Percentiles rank a stretch among this genome's conserved stretches.
Conservation (phyloP, 2,113 vertebrate genomes). For the Hemichromis elongatus region DNA sequence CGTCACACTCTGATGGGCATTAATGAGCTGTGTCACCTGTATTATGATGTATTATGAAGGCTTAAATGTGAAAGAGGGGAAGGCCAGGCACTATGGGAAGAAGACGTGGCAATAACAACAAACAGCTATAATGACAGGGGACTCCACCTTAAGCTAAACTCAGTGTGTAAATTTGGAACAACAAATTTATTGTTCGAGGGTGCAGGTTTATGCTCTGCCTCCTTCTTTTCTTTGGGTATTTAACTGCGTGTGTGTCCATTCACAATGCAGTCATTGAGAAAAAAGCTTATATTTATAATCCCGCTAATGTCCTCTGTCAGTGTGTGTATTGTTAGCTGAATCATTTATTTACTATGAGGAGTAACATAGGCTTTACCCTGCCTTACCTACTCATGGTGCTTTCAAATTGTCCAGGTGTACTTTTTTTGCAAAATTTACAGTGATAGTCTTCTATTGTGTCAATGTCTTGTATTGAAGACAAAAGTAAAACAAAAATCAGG, state of each 20-base stretch:
- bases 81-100: neutral
- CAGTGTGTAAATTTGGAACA: neutral
- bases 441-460: too few species aligned
- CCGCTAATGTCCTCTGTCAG: neutral
- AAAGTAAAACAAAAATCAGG: neutral
- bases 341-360: neutral
- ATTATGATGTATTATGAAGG: slow-evolving; percentile 28
- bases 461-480: neutral
- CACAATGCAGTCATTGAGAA: neutral
- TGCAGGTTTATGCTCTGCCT: neutral
- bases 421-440: neutral
- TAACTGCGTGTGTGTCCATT: neutral
- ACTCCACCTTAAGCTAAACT: neutral
- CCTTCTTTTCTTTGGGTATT: neutral
- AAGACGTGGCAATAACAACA: slow-evolving; percentile 7
- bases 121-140: neutral
- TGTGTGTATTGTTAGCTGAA: neutral
- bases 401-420: neutral
- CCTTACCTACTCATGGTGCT: neutral
- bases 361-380: neutral
- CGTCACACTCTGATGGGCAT: neutral
- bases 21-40: slow-evolving; percentile 21
- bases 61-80: neutral
- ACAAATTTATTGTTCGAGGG: neutral
- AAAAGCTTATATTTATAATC: neutral